Base-by-base conservation (phyloP, 2,113 vertebrate species). In the Plecotus auritus region DNA sequence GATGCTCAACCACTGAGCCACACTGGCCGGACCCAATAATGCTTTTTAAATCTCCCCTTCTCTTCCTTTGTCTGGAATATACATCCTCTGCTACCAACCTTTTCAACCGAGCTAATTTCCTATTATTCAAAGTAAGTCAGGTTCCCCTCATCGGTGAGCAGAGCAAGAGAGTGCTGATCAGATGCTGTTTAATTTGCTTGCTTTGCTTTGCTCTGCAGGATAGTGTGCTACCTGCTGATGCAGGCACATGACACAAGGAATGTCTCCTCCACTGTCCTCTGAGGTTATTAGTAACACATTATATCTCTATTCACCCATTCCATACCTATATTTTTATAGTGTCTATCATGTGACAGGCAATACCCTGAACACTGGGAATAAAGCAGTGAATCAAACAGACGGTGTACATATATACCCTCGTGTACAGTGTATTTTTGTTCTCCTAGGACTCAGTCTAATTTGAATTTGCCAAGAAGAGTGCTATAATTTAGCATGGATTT, bases 271-370 rank as follows among this genome's bases (percentile, higher is more conserved):
- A 26, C 18, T 28, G 6, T 85, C 30, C 56, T 94, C 51, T 61
- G 49, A 90, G 72, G n/a, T 72, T 85, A 74, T 45, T 87, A 84
- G 49, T 81, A 81, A 94, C 40, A 89, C 22, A 61, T 51, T 3
- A 4, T 54, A 51, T 85, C 23, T 83, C 89, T 47, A 76, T 76
- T 91, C 69, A 40, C 42, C 87, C 70, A 92, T 72, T 61, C 83
- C 51, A 51, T 35, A 64, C n/a, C 35, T 69, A 66, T 94, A 87
- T 93, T 92, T 92, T 90, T 67, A 94, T 90, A 82, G 54, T 83
- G 49, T 70, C 51, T 85, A 47, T 73, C 30, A 40, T 23, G 13
- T 83, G 16, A 49, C 23, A 70, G 72, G 14, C 7, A 66, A 13
- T 61, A 42, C 32, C 11, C 16, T 86, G 30, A 22, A 49, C 82